Evolutionary conservation across 2,888 invertebrate genomes (phyloP).

Genomic region (Atethmia centrago): DNA sequence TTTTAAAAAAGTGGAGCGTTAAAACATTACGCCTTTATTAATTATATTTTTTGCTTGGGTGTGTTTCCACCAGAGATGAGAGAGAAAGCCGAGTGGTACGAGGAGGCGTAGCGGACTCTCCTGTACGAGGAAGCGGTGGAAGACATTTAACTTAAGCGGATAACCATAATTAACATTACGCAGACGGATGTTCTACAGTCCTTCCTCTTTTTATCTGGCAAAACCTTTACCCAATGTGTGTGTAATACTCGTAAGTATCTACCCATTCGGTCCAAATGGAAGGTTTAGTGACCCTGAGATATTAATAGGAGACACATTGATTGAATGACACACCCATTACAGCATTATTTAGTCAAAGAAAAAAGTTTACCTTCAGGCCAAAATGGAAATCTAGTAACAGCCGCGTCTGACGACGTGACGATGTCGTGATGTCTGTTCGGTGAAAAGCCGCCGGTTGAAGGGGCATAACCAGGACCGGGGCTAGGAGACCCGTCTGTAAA

Average conservation of each 20-base stretch:
- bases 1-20: too few species aligned
- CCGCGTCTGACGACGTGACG: slow-evolving; percentile 85
- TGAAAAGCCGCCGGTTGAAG: slow-evolving; percentile 82
- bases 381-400: slow-evolving; percentile 82
- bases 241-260: neutral
- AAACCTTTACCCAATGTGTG: neutral
- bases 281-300: neutral
- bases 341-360: neutral
- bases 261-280: neutral
- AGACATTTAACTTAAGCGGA: neutral
- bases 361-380: slow-evolving; percentile 82
- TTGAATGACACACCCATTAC: neutral
- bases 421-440: slow-evolving; percentile 86
- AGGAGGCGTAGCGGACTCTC: neutral
- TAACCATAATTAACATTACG: neutral
- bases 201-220: neutral
- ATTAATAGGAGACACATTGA: neutral
- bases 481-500: slow-evolving; percentile 85
- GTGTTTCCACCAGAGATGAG: too few species aligned
- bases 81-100: neutral
- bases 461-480: slow-evolving; percentile 82
- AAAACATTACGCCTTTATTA: too few species aligned
- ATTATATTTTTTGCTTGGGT: too few species aligned
- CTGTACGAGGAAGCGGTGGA: neutral
- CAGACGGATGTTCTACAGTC: neutral